These are phyloP conservation scores for Xylota segnis DNA, from an alignment of 2,888 invertebrate genomes.

Conservation along the genomic window DNA sequence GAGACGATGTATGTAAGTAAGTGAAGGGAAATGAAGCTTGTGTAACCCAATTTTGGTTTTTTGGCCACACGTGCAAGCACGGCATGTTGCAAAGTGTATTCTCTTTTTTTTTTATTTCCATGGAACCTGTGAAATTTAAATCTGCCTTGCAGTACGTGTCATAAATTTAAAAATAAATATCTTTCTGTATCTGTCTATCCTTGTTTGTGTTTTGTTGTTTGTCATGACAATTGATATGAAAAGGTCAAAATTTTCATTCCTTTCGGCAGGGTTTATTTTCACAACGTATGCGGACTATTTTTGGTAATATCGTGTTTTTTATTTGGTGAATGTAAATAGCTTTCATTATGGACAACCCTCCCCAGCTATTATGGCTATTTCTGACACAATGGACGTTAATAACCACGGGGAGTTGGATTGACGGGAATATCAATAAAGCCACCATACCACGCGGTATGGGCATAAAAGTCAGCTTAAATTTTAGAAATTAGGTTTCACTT, in stretches of 20 bases:
- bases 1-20: not conserved
- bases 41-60: constrained; percentile 2
- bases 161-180: not conserved
- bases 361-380: not conserved
- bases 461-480: not conserved
- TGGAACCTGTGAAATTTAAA: not conserved
- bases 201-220: constrained; percentile 4
- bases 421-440: not conserved
- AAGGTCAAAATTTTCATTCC: constrained; percentile 1
- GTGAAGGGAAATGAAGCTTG: not conserved
- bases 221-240: not conserved
- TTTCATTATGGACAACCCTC: not conserved
- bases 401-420: not conserved
- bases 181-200: not conserved
- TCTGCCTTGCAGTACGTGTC: not conserved
- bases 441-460: not conserved
- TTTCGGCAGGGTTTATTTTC: not conserved
- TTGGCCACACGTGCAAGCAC: constrained; percentile 2
- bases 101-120: too few species aligned
- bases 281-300: constrained; percentile 1
- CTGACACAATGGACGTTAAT: constrained; percentile 1
- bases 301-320: not conserved
- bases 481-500: not conserved
- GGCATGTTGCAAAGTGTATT: not conserved
- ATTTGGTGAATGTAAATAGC: too few species aligned